A percentile compares a stretch with the other conserved stretches of the same genome.
Conservation (phyloP, 2,797 vertebrate species). For the Intellagama lesueurii region DNA sequence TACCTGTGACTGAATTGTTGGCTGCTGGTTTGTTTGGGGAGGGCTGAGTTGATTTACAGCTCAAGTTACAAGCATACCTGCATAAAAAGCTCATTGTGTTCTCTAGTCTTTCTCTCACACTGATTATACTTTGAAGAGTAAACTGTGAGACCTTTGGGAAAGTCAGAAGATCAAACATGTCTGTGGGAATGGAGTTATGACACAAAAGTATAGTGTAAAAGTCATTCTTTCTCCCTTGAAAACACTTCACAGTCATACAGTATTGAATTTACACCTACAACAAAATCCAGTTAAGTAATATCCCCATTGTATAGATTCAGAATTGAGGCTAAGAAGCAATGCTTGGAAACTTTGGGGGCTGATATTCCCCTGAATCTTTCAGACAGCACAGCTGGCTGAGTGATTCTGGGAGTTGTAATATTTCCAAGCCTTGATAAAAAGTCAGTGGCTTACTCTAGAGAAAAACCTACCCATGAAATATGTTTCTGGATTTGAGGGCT, state of each 20-base stretch:
- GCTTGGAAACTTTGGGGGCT: too few species aligned
- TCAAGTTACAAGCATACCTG: slow-evolving; percentile 70
- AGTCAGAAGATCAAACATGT: slow-evolving; percentile 21
- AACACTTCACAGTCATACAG: background rate
- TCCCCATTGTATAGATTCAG: background rate
- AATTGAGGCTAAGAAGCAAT: background rate
- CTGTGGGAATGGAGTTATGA: background rate
- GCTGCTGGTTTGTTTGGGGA: slow-evolving; percentile 42
- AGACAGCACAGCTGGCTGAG: too few species aligned
- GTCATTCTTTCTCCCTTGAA: background rate
- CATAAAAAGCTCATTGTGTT: slow-evolving; percentile 66
- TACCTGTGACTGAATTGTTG: slow-evolving; percentile 15
- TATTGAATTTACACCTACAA: too few species aligned
- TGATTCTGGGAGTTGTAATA: too few species aligned
- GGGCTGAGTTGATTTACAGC: slow-evolving; percentile 65
- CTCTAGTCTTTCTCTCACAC: slow-evolving; percentile 61
- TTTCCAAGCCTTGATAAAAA: background rate
- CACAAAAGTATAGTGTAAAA: background rate
- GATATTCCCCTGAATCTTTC: too few species aligned
- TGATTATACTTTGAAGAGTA: slow-evolving; percentile 23
- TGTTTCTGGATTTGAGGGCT: too few species aligned
- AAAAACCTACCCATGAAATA: too few species aligned
- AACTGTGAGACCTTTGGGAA: background rate
- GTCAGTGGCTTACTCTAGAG: background rate
- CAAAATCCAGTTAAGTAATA: background rate